phyloP scores from a whole-genome alignment of 1,140 invertebrate genomes.

The Zaprionus vittiger region DNA sequence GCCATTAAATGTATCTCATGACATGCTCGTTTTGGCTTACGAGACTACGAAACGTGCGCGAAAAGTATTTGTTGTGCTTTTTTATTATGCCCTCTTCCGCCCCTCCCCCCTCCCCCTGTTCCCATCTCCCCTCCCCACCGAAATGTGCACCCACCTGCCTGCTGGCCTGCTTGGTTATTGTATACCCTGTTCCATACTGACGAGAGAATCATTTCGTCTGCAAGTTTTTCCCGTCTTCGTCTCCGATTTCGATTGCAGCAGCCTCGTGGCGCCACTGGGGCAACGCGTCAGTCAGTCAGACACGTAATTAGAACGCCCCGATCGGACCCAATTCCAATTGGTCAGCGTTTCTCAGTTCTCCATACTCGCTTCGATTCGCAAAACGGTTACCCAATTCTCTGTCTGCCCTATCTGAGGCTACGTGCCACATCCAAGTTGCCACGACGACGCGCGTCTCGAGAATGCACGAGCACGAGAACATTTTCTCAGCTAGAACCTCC shows the following conservation, averaged over 20 bases:
- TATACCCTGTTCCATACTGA: constrained; percentile 14
- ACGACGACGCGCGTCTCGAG: constrained; percentile 5
- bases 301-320: constrained; percentile 64
- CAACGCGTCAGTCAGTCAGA: constrained; percentile 18
- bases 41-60: constrained; percentile 42
- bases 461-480: constrained; percentile 4
- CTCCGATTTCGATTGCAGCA: constrained; percentile 58
- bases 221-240: constrained; percentile 22
- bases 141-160: background rate
- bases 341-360: constrained; percentile 10
- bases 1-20: constrained; percentile 70
- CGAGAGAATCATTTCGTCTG: constrained; percentile 17
- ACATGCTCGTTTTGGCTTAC: constrained; percentile 42
- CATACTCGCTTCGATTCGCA: background rate
- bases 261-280: constrained; percentile 62
- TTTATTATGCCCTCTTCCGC: background rate
- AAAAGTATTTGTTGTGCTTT: constrained; percentile 21
- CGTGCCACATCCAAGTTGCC: constrained; percentile 41
- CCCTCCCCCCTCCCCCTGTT: too few species aligned
- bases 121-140: background rate
- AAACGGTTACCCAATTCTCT: constrained; percentile 63
- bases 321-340: constrained; percentile 1
- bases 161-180: background rate
- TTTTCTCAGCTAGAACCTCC: constrained; percentile 3
- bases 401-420: constrained; percentile 54